These are phyloP conservation scores for Acrocephalus arundinaceus DNA, from an alignment of 2,113 vertebrate genomes.

Conservation along the genomic window DNA sequence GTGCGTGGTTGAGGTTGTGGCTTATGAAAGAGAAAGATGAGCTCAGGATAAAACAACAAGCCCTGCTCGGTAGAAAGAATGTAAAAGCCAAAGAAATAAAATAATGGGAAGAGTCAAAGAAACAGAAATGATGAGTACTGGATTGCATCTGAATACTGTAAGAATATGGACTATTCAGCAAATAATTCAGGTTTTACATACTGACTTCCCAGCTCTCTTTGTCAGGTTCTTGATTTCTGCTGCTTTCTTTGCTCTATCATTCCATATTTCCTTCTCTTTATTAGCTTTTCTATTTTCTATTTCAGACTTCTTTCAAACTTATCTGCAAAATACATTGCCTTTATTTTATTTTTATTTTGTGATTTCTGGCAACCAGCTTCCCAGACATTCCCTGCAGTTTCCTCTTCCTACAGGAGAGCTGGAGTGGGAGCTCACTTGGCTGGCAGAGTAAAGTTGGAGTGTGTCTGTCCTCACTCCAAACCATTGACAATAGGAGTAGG, in stretches of 20 bases:
- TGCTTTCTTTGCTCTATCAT: not conserved
- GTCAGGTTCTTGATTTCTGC: not conserved
- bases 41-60: not conserved
- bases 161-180: not conserved
- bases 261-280: not conserved
- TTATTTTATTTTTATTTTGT: not conserved
- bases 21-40: not conserved
- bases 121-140: not conserved
- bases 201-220: not conserved
- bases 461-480: not conserved
- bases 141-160: not conserved
- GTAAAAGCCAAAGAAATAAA: not conserved
- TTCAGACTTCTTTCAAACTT: not conserved
- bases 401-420: not conserved
- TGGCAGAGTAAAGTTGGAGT: not conserved
- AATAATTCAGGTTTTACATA: not conserved
- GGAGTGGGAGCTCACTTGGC: not conserved
- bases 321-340: not conserved
- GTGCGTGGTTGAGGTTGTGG: not conserved
- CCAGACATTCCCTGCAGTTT: not conserved
- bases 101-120: not conserved
- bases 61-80: not conserved
- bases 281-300: not conserved
- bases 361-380: not conserved
- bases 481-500: not conserved